Base-by-base conservation (phyloP, 2,888 invertebrate genomes). In the Pyralis farinalis region DNA sequence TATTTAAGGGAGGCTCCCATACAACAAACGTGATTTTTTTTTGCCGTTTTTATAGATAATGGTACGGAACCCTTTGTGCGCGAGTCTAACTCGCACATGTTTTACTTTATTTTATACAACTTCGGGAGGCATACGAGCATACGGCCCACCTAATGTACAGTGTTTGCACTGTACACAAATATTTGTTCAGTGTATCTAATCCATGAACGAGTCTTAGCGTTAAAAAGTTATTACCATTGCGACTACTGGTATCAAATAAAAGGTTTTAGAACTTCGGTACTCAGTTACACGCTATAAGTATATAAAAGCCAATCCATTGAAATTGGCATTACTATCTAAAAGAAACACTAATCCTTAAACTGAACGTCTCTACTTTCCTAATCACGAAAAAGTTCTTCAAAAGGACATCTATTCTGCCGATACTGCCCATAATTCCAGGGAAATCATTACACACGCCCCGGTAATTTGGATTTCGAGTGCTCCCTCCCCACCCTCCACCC, bases 361-460 rank as follows among this genome's bases (percentile, higher is more conserved):
- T 38, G 47, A 38, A 49, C 44, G 39, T 44, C 49, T 4, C 16
- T 16, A 2, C 53, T 58, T 52, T 55, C 55, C 53, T 49, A 54
- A 47, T 56, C 51, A 47, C 53, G 50, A 51, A 38, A 16, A 43
- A 47, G 35, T 43, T 47, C 46, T 25, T 53, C 55, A 70, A 71
- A 72, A 70, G 71, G 67, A 59, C 66, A 69, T 70, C 71, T 73
- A 70, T 73, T 76, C 67, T 72, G 66, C 73, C 84, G 71, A 86
- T 87, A 78, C 78, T 75, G 71, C 71, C 76, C 77, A 83, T 85
- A 83, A 84, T 85, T 85, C 80, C 79, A 80, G 87, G 86, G 82
- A 87, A 88, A 87, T 88, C 87, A 87, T 88, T 88, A 88, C 84
- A 83, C 72, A 85, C 86, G 88, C 84, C 81, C 81, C 74, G 85